phyloP scores from a whole-genome alignment of 1,140 invertebrate species.

The Ceratosolen fusciceps region DNA sequence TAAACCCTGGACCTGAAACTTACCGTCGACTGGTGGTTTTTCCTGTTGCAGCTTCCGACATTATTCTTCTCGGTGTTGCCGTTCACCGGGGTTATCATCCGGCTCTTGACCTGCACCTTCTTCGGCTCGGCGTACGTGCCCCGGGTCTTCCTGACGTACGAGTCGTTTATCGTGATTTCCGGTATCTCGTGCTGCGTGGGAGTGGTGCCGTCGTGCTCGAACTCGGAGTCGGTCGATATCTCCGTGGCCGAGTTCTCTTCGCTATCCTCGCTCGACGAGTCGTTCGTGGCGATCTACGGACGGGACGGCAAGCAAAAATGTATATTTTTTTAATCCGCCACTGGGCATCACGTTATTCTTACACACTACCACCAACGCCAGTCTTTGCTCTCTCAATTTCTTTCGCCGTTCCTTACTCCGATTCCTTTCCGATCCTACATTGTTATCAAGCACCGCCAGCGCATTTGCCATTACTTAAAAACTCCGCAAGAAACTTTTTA shows the following conservation, averaged over 20 bases:
- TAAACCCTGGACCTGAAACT: too few species aligned
- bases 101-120: constrained; percentile 76
- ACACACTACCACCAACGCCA: background rate
- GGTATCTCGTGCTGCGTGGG: constrained; percentile 78
- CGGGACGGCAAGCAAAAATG: background rate
- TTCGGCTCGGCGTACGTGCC: constrained; percentile 71
- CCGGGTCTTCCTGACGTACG: constrained; percentile 70
- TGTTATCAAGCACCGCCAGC: too few species aligned
- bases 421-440: too few species aligned
- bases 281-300: constrained; percentile 79
- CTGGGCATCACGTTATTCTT: background rate
- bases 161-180: constrained; percentile 78
- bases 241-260: constrained; percentile 88
- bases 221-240: constrained; percentile 92
- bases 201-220: constrained; percentile 84
- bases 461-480: too few species aligned
- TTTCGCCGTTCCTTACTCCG: too few species aligned
- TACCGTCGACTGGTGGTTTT: constrained; percentile 1
- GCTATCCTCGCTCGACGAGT: constrained; percentile 75
- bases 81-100: constrained; percentile 63
- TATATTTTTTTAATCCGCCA: background rate
- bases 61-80: constrained; percentile 56
- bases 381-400: constrained; percentile 23
- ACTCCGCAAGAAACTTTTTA: too few species aligned
- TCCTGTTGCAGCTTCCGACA: background rate